Conservation (phyloP, 2,888 invertebrate genomes). For the Eledona agricola region DNA sequence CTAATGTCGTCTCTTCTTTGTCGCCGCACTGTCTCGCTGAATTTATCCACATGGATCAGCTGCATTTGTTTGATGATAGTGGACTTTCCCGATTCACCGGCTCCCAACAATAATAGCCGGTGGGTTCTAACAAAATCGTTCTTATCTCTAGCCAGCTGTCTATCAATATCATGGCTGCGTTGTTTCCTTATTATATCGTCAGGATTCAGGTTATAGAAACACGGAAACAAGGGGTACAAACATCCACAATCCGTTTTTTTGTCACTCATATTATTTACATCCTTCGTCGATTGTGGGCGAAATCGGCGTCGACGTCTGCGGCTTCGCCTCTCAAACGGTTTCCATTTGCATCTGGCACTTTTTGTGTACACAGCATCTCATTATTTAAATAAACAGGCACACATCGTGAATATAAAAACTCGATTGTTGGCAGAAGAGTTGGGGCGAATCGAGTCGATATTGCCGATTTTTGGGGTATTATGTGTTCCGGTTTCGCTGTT, state of each 20-base stretch:
- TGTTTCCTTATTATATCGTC: constrained; percentile 67
- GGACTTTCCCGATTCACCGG: constrained; percentile 97
- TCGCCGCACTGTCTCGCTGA: constrained; percentile 92
- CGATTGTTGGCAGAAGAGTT: too few species aligned
- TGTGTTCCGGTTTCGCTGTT: too few species aligned
- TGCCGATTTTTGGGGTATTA: too few species aligned
- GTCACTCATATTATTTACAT: constrained; percentile 41
- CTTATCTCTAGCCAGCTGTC: constrained; percentile 96
- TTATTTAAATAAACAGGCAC: constrained; percentile 30
- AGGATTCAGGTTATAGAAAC: constrained; percentile 75
- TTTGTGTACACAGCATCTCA: constrained; percentile 26
- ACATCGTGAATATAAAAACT: constrained; percentile 15
- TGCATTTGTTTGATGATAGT: constrained; percentile 99
- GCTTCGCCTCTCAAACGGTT: background rate
- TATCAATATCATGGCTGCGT: constrained; percentile 95
- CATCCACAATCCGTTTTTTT: constrained; percentile 41
- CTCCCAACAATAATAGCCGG: constrained; percentile 90
- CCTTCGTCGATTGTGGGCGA: too few species aligned
- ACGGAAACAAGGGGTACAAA: constrained; percentile 41
- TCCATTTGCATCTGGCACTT: constrained; percentile 13
- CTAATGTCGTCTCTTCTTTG: constrained; percentile 97
- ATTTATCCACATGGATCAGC: constrained; percentile 96
- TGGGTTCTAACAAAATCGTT: constrained; percentile 92
- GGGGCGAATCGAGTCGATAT: too few species aligned
- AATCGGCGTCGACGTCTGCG: constrained; percentile 1